phyloP scores from a whole-genome alignment of 2,797 vertebrate species.

The Sarcoramphus papa region DNA sequence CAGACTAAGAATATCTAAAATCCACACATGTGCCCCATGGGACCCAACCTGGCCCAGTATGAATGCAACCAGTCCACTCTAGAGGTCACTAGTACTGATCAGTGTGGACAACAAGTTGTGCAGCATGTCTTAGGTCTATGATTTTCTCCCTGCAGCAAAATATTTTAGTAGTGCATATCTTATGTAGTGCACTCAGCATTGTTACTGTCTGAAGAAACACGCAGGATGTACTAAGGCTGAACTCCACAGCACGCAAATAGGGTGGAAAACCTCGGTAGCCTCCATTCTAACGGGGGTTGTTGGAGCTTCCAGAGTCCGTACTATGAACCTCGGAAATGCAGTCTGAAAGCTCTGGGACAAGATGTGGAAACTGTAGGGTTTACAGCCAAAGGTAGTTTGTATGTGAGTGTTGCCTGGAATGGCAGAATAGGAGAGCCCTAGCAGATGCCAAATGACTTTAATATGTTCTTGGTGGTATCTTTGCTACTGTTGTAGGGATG shows the following conservation, averaged over 20 bases:
- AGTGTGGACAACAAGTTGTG: neutral
- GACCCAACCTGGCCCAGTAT: neutral
- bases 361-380: neutral
- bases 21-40: neutral
- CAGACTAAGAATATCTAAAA: neutral
- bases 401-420: neutral
- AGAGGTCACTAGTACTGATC: neutral
- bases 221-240: neutral
- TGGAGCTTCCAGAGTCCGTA: neutral
- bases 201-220: neutral
- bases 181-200: fast-evolving
- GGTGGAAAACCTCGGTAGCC: neutral
- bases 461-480: neutral
- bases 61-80: neutral
- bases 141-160: neutral
- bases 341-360: neutral
- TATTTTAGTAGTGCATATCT: neutral
- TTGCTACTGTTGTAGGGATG: neutral
- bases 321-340: neutral
- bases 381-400: neutral
- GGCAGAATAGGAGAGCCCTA: neutral
- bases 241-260: neutral
- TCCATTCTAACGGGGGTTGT: neutral
- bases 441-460: neutral
- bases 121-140: neutral